These are phyloP conservation scores for Bucorvus abyssinicus DNA, from an alignment of 2,797 vertebrate genomes.

Conservation along the genomic window DNA sequence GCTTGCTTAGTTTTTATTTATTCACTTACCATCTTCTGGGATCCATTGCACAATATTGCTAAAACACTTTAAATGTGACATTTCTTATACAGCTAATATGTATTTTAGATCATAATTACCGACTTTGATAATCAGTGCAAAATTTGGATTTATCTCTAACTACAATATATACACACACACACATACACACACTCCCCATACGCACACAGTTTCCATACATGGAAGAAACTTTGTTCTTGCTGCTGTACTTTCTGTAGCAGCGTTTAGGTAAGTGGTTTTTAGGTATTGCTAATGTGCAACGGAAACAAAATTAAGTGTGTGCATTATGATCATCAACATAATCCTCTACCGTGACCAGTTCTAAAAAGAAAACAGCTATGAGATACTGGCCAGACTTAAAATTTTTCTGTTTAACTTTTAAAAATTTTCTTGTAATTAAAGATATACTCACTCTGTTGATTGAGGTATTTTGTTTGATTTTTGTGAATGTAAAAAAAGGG, in stretches of 20 bases:
- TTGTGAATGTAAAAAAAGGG: not conserved
- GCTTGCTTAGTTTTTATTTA: not conserved
- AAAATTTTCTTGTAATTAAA: not conserved
- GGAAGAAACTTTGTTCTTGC: slow-evolving; percentile 20
- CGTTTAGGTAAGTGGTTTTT: not conserved
- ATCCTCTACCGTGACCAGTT: not conserved
- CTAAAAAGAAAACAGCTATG: not conserved
- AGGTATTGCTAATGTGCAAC: not conserved
- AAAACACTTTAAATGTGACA: not conserved
- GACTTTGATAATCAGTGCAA: not conserved
- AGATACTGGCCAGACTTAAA: not conserved
- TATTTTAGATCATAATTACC: not conserved
- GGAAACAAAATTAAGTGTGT: not conserved
- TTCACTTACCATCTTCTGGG: not conserved
- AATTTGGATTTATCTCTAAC: not conserved
- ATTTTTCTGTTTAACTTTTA: not conserved
- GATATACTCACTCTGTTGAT: not conserved
- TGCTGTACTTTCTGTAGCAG: not conserved
- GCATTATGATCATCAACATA: not conserved
- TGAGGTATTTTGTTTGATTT: not conserved
- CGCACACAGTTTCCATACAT: not conserved
- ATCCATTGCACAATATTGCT: not conserved
- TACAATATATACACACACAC: not conserved
- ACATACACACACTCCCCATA: too few species aligned
- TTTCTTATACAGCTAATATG: not conserved